Evolutionary conservation across 2,113 vertebrate species (phyloP), one percentile per base, ranked within the genome.

Genomic region (Paradoxurus hermaphroditus): DNA sequence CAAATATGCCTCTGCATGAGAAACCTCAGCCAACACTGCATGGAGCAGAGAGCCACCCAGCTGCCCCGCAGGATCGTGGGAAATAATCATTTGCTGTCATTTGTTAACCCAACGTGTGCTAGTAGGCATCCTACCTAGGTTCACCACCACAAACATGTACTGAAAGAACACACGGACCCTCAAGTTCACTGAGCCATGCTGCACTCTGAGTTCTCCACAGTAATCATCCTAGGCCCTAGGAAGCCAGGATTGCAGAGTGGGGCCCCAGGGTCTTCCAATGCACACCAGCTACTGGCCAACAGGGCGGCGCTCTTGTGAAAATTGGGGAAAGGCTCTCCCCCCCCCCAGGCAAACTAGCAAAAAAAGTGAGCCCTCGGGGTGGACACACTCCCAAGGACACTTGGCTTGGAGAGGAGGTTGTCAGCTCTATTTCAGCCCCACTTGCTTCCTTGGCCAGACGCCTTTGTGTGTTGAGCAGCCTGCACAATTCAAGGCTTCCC

Each of bases 211-310:
- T 59, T 73, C 79, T 90, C 79, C 36, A 5, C 0, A 7, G 10
- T 19, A 27, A 31, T 1, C n/a, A 13, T 13, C 44, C 14, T 10
- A 34, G 36, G 53, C 31, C 7, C 53, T 27, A 13, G 36, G 23
- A 90, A 83, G n/a, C 44, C 65, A 81, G 25, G 6, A 14, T 4
- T 27, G 44, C 62, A 23, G 36, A 82, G n/a, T n/a, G 39, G 53
- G 39, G 12, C 12, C 0, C 12, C 0, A 2, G 3, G 46, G 41
- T 41, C 10, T 34, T 16, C 29, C 18, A 44, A 31, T 7, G 16
- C 3, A 31, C 16, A 19, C 29, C 39, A 46, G 44, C 51, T 2
- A 5, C 31, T 14, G 25, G 59, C 75, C 56, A 59, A 23, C 16
- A 49, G 14, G 27, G 46, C 6, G 4, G 27, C 4, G 4, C 23